These are phyloP conservation scores for Hephaestus fuliginosus DNA, from an alignment of 2,797 vertebrate species.

Conservation along the genomic window DNA sequence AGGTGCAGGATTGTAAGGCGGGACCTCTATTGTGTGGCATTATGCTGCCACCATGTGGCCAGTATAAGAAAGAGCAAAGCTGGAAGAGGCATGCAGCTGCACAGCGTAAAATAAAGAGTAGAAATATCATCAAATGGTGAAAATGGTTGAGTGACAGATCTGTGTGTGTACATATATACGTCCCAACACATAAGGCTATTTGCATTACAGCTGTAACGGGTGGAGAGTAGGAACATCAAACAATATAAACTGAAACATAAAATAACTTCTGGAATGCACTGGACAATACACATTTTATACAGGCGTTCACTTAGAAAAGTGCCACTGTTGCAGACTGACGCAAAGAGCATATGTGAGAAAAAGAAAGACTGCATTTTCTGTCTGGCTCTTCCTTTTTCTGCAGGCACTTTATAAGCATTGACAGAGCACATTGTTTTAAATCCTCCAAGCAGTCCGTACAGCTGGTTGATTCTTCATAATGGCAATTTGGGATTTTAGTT, in stretches of 20 bases:
- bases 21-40: conserved; percentile 24
- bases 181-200: neutral
- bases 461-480: conserved; percentile 15
- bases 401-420: conserved; percentile 6
- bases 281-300: neutral
- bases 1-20: neutral
- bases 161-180: neutral
- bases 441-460: conserved; percentile 9
- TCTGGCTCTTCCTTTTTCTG: conserved; percentile 5
- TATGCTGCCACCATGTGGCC: conserved; percentile 78
- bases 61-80: neutral
- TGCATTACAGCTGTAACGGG: neutral
- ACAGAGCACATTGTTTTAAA: conserved; percentile 24
- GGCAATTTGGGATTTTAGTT: conserved; percentile 37
- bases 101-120: neutral
- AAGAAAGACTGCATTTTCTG: neutral
- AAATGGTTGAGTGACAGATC: neutral
- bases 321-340: neutral
- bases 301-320: conserved; percentile 14
- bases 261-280: neutral
- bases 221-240: neutral
- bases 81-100: neutral
- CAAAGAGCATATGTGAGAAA: neutral
- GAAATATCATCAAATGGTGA: neutral
- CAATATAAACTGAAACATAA: neutral